A percentile compares a stretch with the other conserved stretches of the same genome.
phyloP scores from a whole-genome alignment of 2,888 invertebrate species.

The Latrodectus elegans region DNA sequence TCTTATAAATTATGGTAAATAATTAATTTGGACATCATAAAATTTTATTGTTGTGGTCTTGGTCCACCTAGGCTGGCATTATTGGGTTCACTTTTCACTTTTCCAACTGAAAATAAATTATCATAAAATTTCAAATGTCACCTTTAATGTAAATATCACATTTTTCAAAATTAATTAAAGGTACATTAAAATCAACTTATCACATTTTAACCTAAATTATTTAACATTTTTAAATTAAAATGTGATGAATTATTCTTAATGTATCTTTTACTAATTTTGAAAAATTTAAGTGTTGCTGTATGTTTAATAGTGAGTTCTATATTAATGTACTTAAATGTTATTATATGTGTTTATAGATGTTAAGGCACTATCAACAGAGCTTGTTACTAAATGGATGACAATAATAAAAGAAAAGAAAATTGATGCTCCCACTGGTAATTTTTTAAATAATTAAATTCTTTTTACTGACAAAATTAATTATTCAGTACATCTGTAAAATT shows the following conservation, averaged over 20 bases:
- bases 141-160: too few species aligned
- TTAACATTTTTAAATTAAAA: background rate
- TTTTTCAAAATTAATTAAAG: background rate
- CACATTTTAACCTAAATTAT: background rate
- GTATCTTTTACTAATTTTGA: background rate
- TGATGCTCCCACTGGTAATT: conserved; percentile 49
- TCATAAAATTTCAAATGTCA: too few species aligned
- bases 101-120: too few species aligned
- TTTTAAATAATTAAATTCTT: background rate
- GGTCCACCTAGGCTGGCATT: too few species aligned
- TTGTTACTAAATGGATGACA: conserved; percentile 92
- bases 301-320: background rate
- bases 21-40: too few species aligned
- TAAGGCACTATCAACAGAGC: conserved; percentile 84
- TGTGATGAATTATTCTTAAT: background rate
- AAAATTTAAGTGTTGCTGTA: background rate
- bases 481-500: background rate
- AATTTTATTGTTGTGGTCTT: too few species aligned
- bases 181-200: background rate
- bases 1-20: too few species aligned
- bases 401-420: conserved; percentile 83
- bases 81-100: too few species aligned
- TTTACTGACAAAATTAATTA: background rate
- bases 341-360: conserved; percentile 78
- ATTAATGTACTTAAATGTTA: too few species aligned